Evolutionary conservation across 2,888 invertebrate genomes (phyloP).

Genomic region (Athripsodes cinereus): DNA sequence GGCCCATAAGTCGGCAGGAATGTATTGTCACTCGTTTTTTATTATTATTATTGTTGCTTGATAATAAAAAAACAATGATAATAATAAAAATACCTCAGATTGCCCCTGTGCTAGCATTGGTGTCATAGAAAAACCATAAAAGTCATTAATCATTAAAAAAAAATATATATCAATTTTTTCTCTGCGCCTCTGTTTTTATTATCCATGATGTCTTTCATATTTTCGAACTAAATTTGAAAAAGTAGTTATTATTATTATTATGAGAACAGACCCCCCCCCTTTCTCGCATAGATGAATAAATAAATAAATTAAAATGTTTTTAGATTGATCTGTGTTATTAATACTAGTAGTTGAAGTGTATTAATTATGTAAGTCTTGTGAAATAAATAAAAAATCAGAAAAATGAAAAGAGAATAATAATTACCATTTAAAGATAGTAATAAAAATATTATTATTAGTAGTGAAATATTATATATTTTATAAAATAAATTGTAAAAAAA

Average conservation of each 20-base stretch:
- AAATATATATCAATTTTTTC: not conserved
- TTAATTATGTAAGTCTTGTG: not conserved
- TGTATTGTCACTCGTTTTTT: constrained; percentile 14
- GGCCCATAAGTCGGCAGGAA: constrained; percentile 15
- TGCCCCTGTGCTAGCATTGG: not conserved
- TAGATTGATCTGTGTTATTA: not conserved
- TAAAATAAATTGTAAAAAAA: constrained; percentile 1
- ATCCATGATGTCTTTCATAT: too few species aligned
- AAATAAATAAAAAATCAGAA: not conserved
- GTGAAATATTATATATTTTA: not conserved
- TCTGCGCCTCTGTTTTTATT: not conserved
- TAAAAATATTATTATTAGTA: not conserved
- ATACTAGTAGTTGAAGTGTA: not conserved
- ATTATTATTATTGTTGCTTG: not conserved
- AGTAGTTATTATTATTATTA: not conserved
- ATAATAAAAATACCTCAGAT: constrained; percentile 9
- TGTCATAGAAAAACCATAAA: not conserved
- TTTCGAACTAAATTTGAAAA: too few species aligned
- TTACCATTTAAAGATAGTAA: not conserved
- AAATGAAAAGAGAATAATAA: not conserved
- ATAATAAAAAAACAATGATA: too few species aligned
- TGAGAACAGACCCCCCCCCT: too few species aligned
- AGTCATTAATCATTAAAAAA: not conserved
- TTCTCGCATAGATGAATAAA: too few species aligned
- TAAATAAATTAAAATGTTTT: not conserved